These are phyloP conservation scores for Menura novaehollandiae DNA, from an alignment of 2,113 vertebrate species.

Conservation along the genomic window DNA sequence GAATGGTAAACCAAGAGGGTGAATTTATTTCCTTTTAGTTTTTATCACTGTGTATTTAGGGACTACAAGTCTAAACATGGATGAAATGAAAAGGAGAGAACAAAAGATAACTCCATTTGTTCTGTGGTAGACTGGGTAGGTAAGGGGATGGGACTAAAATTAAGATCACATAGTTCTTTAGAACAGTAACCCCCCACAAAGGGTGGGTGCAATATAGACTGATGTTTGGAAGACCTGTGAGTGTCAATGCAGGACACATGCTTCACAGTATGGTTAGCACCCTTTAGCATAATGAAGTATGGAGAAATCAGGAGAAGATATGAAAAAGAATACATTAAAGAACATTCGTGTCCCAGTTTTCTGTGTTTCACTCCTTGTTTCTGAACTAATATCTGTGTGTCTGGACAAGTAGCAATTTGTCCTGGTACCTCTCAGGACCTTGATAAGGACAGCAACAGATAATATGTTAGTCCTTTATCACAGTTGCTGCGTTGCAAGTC, in stretches of 20 bases:
- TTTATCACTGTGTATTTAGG: background rate
- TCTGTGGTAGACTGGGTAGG: background rate
- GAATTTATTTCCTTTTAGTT: background rate
- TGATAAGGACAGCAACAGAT: background rate
- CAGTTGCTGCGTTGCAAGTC: background rate
- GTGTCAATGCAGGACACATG: background rate
- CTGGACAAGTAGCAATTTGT: background rate
- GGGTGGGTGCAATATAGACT: background rate
- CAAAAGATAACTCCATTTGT: background rate
- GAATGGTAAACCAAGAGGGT: background rate
- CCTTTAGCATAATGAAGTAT: background rate
- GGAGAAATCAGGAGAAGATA: background rate
- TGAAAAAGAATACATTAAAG: background rate
- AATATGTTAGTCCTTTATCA: background rate
- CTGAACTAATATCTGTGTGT: background rate
- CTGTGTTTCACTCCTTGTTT: background rate
- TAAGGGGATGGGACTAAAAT: background rate
- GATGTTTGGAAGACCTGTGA: background rate
- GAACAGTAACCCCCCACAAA: accelerated
- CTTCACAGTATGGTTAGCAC: background rate
- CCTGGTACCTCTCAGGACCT: background rate
- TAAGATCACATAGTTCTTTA: background rate
- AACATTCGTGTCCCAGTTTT: background rate
- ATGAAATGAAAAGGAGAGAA: background rate
- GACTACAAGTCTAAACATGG: background rate